Evolutionary conservation across 2,888 invertebrate genomes (phyloP).

Genomic region (Melieria picta): DNA sequence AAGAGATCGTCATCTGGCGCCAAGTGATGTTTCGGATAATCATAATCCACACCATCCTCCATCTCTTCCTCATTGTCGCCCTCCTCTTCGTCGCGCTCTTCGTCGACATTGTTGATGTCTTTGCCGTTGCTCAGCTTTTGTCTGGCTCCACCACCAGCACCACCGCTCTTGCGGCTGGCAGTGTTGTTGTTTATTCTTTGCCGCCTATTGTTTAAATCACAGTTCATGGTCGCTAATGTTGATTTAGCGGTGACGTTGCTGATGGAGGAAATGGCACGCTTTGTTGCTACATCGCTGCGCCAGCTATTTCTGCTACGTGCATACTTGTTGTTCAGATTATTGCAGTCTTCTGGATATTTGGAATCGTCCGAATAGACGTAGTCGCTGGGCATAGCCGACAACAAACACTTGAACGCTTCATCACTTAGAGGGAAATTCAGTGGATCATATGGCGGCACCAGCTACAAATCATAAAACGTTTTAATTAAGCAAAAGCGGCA

Average conservation of each 20-base stretch:
- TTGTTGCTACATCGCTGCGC: slow-evolving; percentile 5
- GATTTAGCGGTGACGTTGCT: slow-evolving; percentile 14
- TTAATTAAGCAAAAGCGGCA: no score
- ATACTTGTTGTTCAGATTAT: slow-evolving; percentile 10
- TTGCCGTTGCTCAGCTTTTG: slow-evolving; percentile 32
- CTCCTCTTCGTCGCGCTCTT: slow-evolving; percentile 42
- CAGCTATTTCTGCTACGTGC: slow-evolving; percentile 14
- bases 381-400: slow-evolving; percentile 44
- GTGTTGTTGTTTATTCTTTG: slow-evolving; percentile 26
- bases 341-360: slow-evolving; percentile 30
- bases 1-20: slow-evolving; percentile 51
- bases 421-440: slow-evolving; percentile 80
- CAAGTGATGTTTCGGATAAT: slow-evolving; percentile 56
- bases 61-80: slow-evolving; percentile 27
- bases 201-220: slow-evolving; percentile 24
- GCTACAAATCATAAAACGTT: slow-evolving; percentile 56
- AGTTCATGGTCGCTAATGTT: slow-evolving; percentile 16
- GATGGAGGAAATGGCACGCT: not conserved
- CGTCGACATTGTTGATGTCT: slow-evolving; percentile 34
- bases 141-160: slow-evolving; percentile 30
- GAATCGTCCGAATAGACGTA: slow-evolving; percentile 25
- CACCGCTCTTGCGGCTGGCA: slow-evolving; percentile 34
- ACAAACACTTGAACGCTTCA: slow-evolving; percentile 70
- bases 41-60: slow-evolving; percentile 49
- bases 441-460: slow-evolving; percentile 79